phyloP scores from a whole-genome alignment of 1,140 invertebrate genomes.

The Ctenoplectra terminalis region DNA sequence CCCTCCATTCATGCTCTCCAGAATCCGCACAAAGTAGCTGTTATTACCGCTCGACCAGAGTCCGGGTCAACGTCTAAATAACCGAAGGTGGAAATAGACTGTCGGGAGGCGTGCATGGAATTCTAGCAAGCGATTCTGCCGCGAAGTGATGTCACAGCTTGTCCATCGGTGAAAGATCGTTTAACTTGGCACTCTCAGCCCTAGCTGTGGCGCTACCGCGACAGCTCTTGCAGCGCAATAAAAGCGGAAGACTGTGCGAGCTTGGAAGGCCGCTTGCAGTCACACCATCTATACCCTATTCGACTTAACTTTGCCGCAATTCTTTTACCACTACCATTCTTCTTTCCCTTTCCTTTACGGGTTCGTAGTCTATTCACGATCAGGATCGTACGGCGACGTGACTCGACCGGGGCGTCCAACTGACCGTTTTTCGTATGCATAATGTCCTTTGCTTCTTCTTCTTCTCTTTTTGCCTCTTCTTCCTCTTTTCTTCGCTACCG shows the following conservation, averaged over 20 bases:
- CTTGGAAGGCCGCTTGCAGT: slow-evolving; percentile 72
- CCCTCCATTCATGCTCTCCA: not conserved
- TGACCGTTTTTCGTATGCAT: slow-evolving; percentile 5
- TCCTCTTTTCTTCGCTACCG: not conserved
- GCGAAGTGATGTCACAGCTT: slow-evolving; percentile 45
- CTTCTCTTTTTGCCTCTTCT: too few relatives aligned
- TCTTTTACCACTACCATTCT: slow-evolving; percentile 1
- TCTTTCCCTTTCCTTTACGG: slow-evolving; percentile 13
- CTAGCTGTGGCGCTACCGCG: not conserved
- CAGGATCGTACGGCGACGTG: slow-evolving; percentile 25
- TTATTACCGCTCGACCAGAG: not conserved
- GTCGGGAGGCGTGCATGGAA: slow-evolving; percentile 23
- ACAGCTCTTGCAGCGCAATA: slow-evolving; percentile 62
- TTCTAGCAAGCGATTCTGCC: slow-evolving; percentile 19
- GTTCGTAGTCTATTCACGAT: slow-evolving; percentile 16
- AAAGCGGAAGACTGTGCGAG: slow-evolving; percentile 74
- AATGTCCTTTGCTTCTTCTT: not conserved
- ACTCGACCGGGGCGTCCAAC: slow-evolving; percentile 3
- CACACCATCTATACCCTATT: slow-evolving; percentile 62
- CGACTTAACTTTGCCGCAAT: slow-evolving; percentile 5
- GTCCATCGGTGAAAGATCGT: slow-evolving; percentile 53
- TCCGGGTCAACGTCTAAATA: not conserved
- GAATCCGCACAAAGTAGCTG: not conserved
- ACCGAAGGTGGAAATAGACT: slow-evolving; percentile 21
- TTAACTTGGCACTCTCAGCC: slow-evolving; percentile 60